Evolutionary conservation across 2,113 vertebrate species (phyloP), one percentile per base, ranked within the genome.

Genomic region (Misgurnus mizolepis): DNA sequence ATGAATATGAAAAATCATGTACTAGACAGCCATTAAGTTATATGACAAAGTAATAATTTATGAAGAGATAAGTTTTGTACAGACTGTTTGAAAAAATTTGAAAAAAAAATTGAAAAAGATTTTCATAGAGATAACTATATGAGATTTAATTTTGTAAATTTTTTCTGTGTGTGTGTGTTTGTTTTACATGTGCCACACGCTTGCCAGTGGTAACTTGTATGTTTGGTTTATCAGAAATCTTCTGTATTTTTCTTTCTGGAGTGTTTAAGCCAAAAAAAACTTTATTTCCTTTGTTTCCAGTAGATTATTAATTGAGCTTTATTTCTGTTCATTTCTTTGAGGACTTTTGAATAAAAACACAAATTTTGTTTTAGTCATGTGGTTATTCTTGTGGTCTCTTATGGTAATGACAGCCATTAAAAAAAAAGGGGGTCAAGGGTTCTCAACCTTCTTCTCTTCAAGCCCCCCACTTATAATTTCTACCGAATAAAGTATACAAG

Each of bases 51-150:
- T 95, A 91, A 85, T 98, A 98, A 98, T 98, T 98, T 98, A 98
- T 99, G 95, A 98, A 96, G 94, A 95, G 95, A 95, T 93, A 95
- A 91, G 93, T 97, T 98, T 98, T 99, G 96, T 99, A 98, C 96
- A 98, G 95, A 96, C 92, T 94, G 95, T 89, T 92, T 90, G 87
- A 93, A 89, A 84, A 91, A 95, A 95, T 94, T 34, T 34, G 27
- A 34, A 81, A 79, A 82, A 71, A 22, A 93, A 94, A 95, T 94
- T 53, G 11, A 91, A 94, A 95, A 93, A 96, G 92, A 95, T 96
- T 98, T 98, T 97, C 94, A 95, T 95, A 97, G 95, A 96, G 93
- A 94, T 97, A 95, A 96, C 95, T 96, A 95, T 96, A 96, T 95
- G 93, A 96, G 95, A 96, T 94, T 95, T 94, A 93, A 93, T 95